Conservation (phyloP, 2,113 vertebrate species). For the Falco punctatus region DNA sequence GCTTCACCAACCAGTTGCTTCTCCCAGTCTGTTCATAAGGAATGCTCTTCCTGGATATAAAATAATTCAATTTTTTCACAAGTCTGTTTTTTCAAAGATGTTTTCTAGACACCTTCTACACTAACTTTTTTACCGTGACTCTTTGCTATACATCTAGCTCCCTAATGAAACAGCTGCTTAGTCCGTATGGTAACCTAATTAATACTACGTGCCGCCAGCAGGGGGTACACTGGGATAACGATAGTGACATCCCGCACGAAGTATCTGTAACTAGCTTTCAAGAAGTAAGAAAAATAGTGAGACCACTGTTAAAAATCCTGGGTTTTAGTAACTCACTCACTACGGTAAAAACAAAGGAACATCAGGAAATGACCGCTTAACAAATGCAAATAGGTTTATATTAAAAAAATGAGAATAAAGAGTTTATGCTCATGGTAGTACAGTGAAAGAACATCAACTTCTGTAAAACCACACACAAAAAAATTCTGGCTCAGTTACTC, state of each 20-base stretch:
- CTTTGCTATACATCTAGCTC: not conserved
- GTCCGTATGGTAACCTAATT: not conserved
- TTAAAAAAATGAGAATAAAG: not conserved
- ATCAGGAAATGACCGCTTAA: not conserved
- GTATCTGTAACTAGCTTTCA: not conserved
- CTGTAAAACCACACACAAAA: not conserved
- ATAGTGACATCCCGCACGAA: not conserved
- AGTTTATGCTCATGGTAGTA: not conserved
- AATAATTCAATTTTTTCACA: not conserved
- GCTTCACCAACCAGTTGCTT: not conserved
- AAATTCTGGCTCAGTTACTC: not conserved
- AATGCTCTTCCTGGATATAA: not conserved
- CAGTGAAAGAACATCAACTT: not conserved
- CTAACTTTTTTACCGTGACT: not conserved
- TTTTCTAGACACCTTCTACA: not conserved
- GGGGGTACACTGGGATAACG: slow-evolving; percentile 25
- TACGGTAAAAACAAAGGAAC: not conserved
- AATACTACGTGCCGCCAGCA: slow-evolving; percentile 14
- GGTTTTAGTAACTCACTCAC: not conserved
- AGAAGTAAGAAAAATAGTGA: not conserved
- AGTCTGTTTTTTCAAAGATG: not conserved
- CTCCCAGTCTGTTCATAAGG: not conserved
- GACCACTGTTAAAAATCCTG: not conserved
- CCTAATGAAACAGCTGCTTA: not conserved
- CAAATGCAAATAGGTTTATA: not conserved